phyloP scores from a whole-genome alignment of 2,888 invertebrate genomes.

The Empis livida region DNA sequence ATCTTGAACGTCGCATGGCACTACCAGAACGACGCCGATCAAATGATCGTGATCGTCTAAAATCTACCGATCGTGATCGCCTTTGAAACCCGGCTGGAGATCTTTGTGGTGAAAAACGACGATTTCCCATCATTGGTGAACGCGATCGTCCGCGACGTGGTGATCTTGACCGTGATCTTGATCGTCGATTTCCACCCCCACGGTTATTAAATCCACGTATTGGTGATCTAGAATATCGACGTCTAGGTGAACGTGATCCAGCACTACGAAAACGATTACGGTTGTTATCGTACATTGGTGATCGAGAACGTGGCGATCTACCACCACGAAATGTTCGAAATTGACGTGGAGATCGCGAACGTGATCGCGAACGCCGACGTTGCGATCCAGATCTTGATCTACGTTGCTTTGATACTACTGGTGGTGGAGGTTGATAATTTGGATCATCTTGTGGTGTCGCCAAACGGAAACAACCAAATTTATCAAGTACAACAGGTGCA shows the following conservation, averaged over 20 bases:
- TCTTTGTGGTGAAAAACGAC: slow-evolving; percentile 9
- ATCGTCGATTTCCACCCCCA: slow-evolving; percentile 1
- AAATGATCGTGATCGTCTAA: slow-evolving; percentile 17
- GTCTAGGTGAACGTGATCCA: neutral
- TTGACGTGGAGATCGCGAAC: slow-evolving; percentile 8
- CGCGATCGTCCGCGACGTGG: slow-evolving; percentile 6
- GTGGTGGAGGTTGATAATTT: slow-evolving; percentile 4
- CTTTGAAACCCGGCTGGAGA: slow-evolving; percentile 2
- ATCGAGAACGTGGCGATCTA: slow-evolving; percentile 10
- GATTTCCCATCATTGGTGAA: slow-evolving; percentile 15
- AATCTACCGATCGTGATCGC: slow-evolving; percentile 5
- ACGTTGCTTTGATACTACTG: slow-evolving; percentile 7
- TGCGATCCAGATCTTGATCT: slow-evolving; percentile 14
- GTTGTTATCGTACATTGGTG: slow-evolving; percentile 4
- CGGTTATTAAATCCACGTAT: neutral
- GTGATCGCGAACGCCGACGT: slow-evolving; percentile 20
- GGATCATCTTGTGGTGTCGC: slow-evolving; percentile 39
- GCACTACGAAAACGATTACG: neutral
- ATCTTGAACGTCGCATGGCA: slow-evolving; percentile 13
- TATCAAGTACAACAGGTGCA: slow-evolving; percentile 51
- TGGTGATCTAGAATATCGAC: neutral
- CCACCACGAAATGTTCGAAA: slow-evolving; percentile 6
- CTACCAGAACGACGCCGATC: slow-evolving; percentile 3
- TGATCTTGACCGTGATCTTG: slow-evolving; percentile 6
- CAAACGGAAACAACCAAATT: slow-evolving; percentile 58